Base-by-base conservation (phyloP, 2,113 vertebrate genomes). In the Nansenia antarctica region DNA sequence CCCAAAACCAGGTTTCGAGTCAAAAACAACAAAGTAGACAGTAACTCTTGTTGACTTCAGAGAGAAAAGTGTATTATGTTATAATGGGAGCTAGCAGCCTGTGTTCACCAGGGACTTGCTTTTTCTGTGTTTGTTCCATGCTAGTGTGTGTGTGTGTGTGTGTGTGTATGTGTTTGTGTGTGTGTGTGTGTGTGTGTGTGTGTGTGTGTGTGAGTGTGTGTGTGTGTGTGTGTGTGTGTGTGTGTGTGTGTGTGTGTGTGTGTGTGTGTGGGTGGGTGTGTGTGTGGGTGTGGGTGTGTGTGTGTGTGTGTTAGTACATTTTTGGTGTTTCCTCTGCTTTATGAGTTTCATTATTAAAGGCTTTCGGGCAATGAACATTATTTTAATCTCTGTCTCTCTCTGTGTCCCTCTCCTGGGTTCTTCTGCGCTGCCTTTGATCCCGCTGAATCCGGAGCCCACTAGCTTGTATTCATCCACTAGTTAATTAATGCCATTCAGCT, bases 321-420 rank as follows among this genome's bases (percentile, higher is more conserved):
- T 27, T 11, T 69, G 35, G 63, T 35, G 69, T 53, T 73, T 78
- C 60, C 70, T 69, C 47, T 59, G 68, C 52, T 74, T n/a, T n/a
- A n/a, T n/a, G n/a, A n/a, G n/a, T n/a, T n/a, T n/a, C n/a, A n/a
- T n/a, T n/a, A 84, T 82, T 66, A 84, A 84, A 79, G 63, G 62
- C 72, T 66, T 37, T 8, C 22, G 62, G 52, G 65, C 75, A 70
- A 57, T 24, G 65, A 73, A 77, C 47, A 69, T 29, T 62, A 59
- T 74, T 82, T 70, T 80, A 77, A 81, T 86, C 78, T 66, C 24
- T 42, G 70, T 64, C 47, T 78, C 15, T 65, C 70, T 66, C 76
- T 76, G 47, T 82, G 78, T 78, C 37, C 39, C 14, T n/a, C n/a
- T n/a, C n/a, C n/a, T n/a, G n/a, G n/a, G n/a, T n/a, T n/a, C n/a